Conservation (phyloP, 2,888 invertebrate species). For the Apamea crenata region DNA sequence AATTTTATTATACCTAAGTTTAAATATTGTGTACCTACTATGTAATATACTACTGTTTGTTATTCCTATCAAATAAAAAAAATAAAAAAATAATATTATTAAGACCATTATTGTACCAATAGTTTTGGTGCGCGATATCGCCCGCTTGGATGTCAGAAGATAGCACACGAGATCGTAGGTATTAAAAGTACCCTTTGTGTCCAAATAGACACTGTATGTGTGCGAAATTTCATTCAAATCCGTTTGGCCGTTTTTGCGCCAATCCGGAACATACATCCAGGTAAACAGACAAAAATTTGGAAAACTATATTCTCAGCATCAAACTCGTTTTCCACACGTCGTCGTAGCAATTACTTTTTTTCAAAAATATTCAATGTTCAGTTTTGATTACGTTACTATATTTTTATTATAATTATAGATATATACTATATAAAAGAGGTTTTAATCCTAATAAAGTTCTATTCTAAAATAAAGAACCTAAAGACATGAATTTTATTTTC, state of each 20-base stretch:
- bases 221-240: not conserved
- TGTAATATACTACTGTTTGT: no score
- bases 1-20: no score
- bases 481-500: constrained; percentile 6
- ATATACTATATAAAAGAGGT: not conserved
- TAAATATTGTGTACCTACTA: no score
- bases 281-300: not conserved
- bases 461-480: not conserved
- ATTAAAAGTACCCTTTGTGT: not conserved
- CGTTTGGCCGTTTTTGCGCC: not conserved
- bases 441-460: not conserved
- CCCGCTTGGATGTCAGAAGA: no score
- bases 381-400: not conserved
- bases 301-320: not conserved
- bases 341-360: not conserved
- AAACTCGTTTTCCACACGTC: not conserved
- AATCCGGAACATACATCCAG: not conserved
- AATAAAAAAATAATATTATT: no score
- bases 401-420: not conserved
- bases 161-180: no score
- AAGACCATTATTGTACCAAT: no score
- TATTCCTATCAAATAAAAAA: no score
- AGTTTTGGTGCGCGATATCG: no score
- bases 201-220: not conserved
- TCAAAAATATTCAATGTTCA: no score